Percentiles rank a stretch among this genome's conserved stretches.
Conservation (phyloP, 2,113 vertebrate species). For the Phyllostomus discolor region DNA sequence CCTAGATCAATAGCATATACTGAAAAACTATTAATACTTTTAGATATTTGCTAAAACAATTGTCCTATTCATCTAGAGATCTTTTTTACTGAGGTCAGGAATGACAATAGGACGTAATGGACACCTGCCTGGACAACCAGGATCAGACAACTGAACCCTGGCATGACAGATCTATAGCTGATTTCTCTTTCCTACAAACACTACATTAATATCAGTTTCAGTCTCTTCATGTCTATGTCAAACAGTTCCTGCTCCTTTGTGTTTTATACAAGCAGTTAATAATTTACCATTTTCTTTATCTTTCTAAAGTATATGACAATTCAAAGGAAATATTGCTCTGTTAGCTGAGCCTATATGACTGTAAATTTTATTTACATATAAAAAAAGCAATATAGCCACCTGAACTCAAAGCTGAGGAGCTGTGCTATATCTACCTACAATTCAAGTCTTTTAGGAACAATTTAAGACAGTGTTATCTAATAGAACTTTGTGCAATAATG, state of each 20-base stretch:
- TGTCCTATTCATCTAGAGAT: neutral
- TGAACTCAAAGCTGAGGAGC: neutral
- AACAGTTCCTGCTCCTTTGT: neutral
- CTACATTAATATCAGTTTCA: neutral
- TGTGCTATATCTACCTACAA: neutral
- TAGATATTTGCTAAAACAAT: neutral
- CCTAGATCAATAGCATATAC: neutral
- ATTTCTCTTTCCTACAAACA: neutral
- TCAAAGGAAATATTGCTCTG: neutral
- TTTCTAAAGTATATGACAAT: neutral
- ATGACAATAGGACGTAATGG: neutral
- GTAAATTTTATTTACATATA: neutral
- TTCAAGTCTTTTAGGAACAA: neutral
- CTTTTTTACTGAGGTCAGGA: neutral
- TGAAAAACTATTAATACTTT: neutral
- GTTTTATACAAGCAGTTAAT: neutral
- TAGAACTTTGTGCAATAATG: neutral
- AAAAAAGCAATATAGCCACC: neutral
- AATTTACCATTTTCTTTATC: conserved; percentile 23
- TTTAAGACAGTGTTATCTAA: neutral
- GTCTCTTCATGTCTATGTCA: neutral
- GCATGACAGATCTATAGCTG: neutral
- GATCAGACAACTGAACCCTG: neutral
- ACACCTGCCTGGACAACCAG: neutral
- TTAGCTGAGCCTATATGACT: neutral